phyloP scores from a whole-genome alignment of 2,797 vertebrate species.

The Sebastes taczanowskii region DNA sequence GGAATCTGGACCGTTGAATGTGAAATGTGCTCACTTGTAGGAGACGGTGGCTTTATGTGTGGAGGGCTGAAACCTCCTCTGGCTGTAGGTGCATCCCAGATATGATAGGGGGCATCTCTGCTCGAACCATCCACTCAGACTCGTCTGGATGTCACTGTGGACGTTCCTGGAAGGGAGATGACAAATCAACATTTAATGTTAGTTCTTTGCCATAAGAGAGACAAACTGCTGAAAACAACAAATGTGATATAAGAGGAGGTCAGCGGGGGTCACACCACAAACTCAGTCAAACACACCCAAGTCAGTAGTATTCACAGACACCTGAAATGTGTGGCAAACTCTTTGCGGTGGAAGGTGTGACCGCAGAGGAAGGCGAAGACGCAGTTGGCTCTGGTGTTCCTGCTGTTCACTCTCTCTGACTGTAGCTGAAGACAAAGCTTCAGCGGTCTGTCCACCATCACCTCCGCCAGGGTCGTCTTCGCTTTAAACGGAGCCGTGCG shows the following conservation, averaged over 20 bases:
- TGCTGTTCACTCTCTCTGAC: slow-evolving; percentile 86
- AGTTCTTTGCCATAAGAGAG: not conserved
- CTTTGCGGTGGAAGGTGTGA: slow-evolving; percentile 90
- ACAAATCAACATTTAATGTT: not conserved
- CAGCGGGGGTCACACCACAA: not conserved
- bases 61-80: slow-evolving; percentile 87
- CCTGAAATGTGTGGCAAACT: slow-evolving; percentile 90
- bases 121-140: slow-evolving; percentile 92
- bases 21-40: slow-evolving; percentile 82
- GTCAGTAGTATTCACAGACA: not conserved
- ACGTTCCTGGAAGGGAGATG: slow-evolving; percentile 82
- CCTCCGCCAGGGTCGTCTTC: slow-evolving; percentile 83
- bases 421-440: slow-evolving; percentile 89
- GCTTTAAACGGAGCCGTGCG: slow-evolving; percentile 85
- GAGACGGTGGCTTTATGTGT: slow-evolving; percentile 84
- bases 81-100: slow-evolving; percentile 92
- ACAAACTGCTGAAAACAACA: not conserved
- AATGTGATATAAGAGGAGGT: not conserved
- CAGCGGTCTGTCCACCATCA: slow-evolving; percentile 66
- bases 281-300: not conserved
- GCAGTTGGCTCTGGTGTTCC: slow-evolving; percentile 90
- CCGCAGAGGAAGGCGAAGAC: slow-evolving; percentile 91
- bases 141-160: slow-evolving; percentile 91
- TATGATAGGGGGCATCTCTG: slow-evolving; percentile 93
- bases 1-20: not conserved